phyloP scores from a whole-genome alignment of 2,888 invertebrate species.

The Andricus curvator region DNA sequence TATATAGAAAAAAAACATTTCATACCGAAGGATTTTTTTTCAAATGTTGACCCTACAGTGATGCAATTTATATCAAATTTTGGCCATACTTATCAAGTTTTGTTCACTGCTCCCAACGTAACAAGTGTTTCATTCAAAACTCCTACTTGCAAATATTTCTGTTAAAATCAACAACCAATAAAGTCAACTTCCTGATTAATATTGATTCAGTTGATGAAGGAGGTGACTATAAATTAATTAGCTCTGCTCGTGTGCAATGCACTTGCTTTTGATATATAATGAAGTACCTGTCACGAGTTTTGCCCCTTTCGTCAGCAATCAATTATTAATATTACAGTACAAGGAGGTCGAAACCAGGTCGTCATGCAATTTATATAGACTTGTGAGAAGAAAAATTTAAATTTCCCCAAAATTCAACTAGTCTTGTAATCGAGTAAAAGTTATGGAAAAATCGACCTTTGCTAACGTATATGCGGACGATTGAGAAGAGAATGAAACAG shows the following conservation, averaged over 20 bases:
- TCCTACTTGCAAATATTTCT: no score
- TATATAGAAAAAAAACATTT: no score
- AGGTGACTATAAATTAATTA: conserved; percentile 29
- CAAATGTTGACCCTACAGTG: no score
- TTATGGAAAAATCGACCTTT: not conserved
- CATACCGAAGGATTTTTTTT: no score
- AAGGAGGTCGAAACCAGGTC: conserved; percentile 1
- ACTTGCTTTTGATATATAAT: conserved; percentile 53
- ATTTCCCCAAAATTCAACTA: not conserved
- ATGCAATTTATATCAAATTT: no score
- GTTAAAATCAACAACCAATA: not conserved
- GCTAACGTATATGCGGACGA: not conserved
- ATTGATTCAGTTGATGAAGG: not conserved
- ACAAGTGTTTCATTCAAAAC: no score
- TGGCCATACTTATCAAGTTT: no score
- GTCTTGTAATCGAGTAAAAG: not conserved
- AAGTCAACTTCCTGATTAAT: not conserved
- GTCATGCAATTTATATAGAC: conserved; percentile 13
- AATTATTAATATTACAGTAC: not conserved
- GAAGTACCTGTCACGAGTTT: conserved; percentile 50
- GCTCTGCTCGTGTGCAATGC: conserved; percentile 10
- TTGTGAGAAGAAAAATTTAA: not conserved
- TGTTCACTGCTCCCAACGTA: no score
- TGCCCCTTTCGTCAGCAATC: conserved; percentile 6
- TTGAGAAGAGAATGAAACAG: not conserved